Percentiles rank a stretch among this genome's conserved stretches.
These are phyloP conservation scores for Luidia sarsii DNA, from an alignment of 53 echinoderm and acorn worm genomes.

Conservation along the genomic window DNA sequence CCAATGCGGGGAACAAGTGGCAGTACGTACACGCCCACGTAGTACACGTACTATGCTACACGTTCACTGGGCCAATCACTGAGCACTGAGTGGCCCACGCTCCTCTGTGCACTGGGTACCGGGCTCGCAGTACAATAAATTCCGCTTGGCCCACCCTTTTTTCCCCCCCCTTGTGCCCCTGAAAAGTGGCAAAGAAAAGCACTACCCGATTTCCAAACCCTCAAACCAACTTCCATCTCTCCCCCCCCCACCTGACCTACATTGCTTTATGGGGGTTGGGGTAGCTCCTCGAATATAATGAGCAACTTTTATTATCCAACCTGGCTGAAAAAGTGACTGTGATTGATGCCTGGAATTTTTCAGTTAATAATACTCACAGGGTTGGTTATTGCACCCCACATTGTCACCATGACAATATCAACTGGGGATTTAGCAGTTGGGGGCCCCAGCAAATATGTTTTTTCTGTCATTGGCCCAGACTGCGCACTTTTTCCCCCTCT, in stretches of 20 bases:
- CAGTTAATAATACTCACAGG: conserved; percentile 3
- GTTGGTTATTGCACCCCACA: conserved; percentile 26
- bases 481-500: too few relatives aligned
- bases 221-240: background rate
- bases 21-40: too few relatives aligned
- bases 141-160: too few relatives aligned
- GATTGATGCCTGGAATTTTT: conserved; percentile 30
- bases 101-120: too few relatives aligned
- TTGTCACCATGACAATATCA: conserved; percentile 43
- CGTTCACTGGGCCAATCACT: too few relatives aligned
- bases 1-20: too few relatives aligned
- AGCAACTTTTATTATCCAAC: conserved; percentile 7
- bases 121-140: too few relatives aligned
- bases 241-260: conserved; percentile 14
- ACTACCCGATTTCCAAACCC: background rate
- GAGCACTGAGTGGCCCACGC: too few relatives aligned
- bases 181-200: conserved; percentile 26
- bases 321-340: background rate
- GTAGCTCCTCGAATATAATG: too few relatives aligned
- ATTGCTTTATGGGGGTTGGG: background rate
- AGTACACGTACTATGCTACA: too few relatives aligned
- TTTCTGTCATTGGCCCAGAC: too few relatives aligned
- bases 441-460: background rate
- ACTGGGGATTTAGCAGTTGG: background rate
- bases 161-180: too few relatives aligned